Evolutionary conservation across 2,113 vertebrate genomes (phyloP).

Genomic region (Morone chrysops): DNA sequence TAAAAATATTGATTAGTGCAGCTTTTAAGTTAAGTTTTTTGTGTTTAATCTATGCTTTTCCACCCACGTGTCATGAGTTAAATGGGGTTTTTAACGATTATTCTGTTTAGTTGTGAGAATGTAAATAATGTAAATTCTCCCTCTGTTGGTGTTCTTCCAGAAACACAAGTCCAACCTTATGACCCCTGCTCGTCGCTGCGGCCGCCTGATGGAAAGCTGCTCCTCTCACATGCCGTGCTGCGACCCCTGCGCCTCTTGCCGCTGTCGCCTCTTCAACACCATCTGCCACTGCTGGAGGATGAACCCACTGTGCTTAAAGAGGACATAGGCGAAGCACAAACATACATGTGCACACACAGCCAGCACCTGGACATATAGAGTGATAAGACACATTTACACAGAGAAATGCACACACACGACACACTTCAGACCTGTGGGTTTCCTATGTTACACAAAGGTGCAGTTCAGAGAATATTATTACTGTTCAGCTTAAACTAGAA

Average conservation of each 20-base stretch:
- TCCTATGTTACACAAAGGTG: neutral
- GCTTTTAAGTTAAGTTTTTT: neutral
- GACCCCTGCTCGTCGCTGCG: constrained; percentile 68
- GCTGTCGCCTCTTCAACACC: constrained; percentile 85
- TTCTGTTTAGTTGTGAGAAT: neutral
- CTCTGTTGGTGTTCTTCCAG: constrained; percentile 44
- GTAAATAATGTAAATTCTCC: neutral
- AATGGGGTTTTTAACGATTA: neutral
- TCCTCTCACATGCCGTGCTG: constrained; percentile 77
- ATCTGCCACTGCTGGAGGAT: constrained; percentile 86
- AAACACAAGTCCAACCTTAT: constrained; percentile 38
- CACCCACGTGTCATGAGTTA: neutral
- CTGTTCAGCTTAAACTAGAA: neutral
- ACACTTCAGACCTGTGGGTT: neutral
- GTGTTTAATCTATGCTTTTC: neutral
- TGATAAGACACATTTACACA: neutral
- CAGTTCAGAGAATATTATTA: constrained; percentile 11
- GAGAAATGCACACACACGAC: neutral
- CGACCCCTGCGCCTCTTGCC: constrained; percentile 83
- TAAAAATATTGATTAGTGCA: neutral
- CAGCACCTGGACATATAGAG: neutral
- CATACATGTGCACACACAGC: neutral
- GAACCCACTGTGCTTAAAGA: constrained; percentile 73
- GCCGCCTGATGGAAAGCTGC: constrained; percentile 80
- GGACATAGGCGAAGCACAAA: constrained; percentile 56